Evolutionary conservation across 2,113 vertebrate species (phyloP).

Genomic region (Variabilichromis moorii): DNA sequence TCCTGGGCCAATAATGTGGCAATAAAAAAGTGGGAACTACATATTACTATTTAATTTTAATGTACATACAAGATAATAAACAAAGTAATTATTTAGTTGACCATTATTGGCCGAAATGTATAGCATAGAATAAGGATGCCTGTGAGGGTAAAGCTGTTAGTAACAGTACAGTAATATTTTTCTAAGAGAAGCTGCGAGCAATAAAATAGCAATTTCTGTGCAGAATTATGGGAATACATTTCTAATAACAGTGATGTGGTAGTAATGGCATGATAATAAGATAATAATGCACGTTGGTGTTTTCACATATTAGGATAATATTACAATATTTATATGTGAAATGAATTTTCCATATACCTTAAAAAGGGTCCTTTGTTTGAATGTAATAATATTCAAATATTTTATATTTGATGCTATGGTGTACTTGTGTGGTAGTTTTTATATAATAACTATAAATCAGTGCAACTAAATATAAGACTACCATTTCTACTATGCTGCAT

Average conservation of each 20-base stretch:
- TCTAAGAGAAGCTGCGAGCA: not conserved
- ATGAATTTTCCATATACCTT: not conserved
- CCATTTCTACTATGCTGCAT: not conserved
- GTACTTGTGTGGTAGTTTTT: not conserved
- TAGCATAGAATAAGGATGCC: not conserved
- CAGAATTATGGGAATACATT: not conserved
- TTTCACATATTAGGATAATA: not conserved
- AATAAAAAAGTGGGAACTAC: not conserved
- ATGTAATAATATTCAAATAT: not conserved
- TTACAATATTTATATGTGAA: not conserved
- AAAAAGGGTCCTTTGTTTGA: not conserved
- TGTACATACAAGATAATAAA: not conserved
- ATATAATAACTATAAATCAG: not conserved
- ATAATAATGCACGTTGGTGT: not conserved
- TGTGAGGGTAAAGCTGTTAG: not conserved
- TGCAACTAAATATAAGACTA: not conserved
- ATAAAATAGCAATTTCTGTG: not conserved
- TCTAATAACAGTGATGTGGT: not conserved
- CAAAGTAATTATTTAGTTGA: not conserved
- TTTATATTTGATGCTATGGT: not conserved
- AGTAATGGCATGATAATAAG: not conserved
- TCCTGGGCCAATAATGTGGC: not conserved
- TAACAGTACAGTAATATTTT: not conserved
- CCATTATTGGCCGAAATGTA: not conserved
- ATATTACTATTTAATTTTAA: not conserved